Base-by-base conservation (phyloP, 2,888 invertebrate species). In the Orthosia gracilis region DNA sequence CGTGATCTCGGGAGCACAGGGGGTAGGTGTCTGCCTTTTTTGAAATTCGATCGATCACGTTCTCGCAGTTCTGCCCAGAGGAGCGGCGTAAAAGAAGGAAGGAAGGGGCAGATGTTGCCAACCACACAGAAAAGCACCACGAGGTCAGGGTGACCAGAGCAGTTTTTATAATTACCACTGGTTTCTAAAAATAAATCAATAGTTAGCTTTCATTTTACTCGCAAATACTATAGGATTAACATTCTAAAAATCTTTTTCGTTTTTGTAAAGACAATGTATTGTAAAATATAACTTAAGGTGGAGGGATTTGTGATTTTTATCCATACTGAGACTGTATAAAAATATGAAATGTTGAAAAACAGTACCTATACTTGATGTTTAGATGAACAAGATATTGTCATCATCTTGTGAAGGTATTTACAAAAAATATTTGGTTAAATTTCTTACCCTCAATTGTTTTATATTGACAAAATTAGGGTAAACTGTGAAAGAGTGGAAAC, bases 11-110 rank as follows among this genome's bases (percentile, higher is more conserved):
- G 96, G 96, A 96, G 96, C 96, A 95, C 96, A 94, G 93, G 95
- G 84, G 95, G 92, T 94, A 95, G 96, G 95, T 94, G 96, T 94
- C 96, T 95, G 96, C 94, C 95, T 95, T 96, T 95, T 96, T 96
- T 93, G 95, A 96, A 96, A 95, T 96, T 96, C 95, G 96, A 96
- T 96, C 96, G 96, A 96, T 96, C 96, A 96, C 96, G 96, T 95
- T 96, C 95, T 94, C 95, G 92, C 94, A 92, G 93, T 93, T 96
- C 96, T 96, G 95, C 91, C 91, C 92, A 87, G 94, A 90, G 95
- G 95, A 93, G 94, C 96, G 95, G 94, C 96, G 96, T 92, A 96
- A 96, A 96, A 96, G 96, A 94, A 96, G 94, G 96, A 94, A 95
- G 94, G 95, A 95, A 96, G 94, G 95, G 95, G 92, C 93, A 93